phyloP scores from a whole-genome alignment of 2,888 invertebrate species.

The Melinaea marsaeus region DNA sequence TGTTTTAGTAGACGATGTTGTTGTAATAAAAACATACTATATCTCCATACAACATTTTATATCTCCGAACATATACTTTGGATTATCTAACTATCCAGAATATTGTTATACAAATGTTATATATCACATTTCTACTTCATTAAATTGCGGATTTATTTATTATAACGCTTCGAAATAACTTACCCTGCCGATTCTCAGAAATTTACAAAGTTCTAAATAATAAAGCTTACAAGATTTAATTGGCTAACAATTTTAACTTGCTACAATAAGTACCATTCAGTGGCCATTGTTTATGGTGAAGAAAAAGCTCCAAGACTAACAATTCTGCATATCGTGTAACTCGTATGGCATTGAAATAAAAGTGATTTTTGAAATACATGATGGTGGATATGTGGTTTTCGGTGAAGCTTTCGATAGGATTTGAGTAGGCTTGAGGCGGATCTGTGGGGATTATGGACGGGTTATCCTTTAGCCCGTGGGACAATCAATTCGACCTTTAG shows the following conservation, averaged over 20 bases:
- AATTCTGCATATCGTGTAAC: not conserved
- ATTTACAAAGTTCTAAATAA: no score
- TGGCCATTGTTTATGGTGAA: conserved; percentile 11
- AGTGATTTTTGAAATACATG: not conserved
- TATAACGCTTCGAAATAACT: no score
- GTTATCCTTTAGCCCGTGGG: conserved; percentile 32
- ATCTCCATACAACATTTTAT: no score
- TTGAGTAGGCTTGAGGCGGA: conserved; percentile 45
- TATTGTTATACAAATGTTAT: no score
- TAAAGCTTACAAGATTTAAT: not conserved
- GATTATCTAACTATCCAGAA: no score
- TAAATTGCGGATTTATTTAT: no score
- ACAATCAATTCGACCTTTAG: conserved; percentile 13
- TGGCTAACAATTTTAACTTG: conserved; percentile 8
- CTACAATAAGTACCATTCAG: conserved; percentile 4
- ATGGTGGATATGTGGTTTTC: not conserved
- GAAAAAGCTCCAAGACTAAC: not conserved
- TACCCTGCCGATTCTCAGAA: no score
- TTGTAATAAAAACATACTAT: no score
- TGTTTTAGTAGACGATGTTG: no score
- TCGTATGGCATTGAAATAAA: not conserved
- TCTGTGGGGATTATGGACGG: conserved; percentile 43
- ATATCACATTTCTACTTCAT: no score
- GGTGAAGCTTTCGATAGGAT: conserved; percentile 31
- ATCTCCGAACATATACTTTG: no score